Percentiles rank a stretch among this genome's conserved stretches.
phyloP scores from a whole-genome alignment of 2,888 invertebrate genomes.

The Agrotis exclamationis region DNA sequence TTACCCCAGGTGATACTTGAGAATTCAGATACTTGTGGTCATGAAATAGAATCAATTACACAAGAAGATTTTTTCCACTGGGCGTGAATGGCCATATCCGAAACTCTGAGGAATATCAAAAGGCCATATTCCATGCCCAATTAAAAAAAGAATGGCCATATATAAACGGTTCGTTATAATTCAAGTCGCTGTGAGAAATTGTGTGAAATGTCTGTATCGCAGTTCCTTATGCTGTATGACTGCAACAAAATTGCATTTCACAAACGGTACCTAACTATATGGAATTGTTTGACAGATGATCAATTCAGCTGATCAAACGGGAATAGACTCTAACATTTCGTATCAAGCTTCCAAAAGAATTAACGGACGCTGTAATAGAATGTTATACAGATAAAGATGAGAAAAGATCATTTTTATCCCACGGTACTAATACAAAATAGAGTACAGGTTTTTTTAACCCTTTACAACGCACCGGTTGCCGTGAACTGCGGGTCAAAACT shows the following conservation, averaged over 20 bases:
- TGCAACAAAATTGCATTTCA: background rate
- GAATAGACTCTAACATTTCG: background rate
- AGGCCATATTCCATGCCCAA: too few species aligned
- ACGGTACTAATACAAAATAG: conserved; percentile 19
- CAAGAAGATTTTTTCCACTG: too few species aligned
- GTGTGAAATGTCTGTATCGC: background rate
- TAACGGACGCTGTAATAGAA: background rate
- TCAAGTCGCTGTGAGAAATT: too few species aligned
- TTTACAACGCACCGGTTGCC: conserved; percentile 23
- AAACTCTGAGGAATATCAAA: too few species aligned
- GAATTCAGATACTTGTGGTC: too few species aligned
- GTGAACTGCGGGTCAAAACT: conserved; percentile 45
- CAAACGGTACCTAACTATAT: too few species aligned
- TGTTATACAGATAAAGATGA: conserved; percentile 4
- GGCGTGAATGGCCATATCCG: too few species aligned
- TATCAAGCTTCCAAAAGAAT: background rate
- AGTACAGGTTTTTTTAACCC: conserved; percentile 52
- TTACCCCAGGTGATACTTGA: background rate
- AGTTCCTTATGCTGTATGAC: background rate
- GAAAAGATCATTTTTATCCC: conserved; percentile 23
- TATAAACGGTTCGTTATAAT: too few species aligned
- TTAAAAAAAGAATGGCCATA: too few species aligned
- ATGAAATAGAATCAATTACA: too few species aligned
- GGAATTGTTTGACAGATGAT: too few species aligned
- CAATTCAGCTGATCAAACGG: background rate